Evolutionary conservation across 2,888 invertebrate species (phyloP), one percentile per base, ranked within the genome.

Genomic region (Drosophila antonietae): DNA sequence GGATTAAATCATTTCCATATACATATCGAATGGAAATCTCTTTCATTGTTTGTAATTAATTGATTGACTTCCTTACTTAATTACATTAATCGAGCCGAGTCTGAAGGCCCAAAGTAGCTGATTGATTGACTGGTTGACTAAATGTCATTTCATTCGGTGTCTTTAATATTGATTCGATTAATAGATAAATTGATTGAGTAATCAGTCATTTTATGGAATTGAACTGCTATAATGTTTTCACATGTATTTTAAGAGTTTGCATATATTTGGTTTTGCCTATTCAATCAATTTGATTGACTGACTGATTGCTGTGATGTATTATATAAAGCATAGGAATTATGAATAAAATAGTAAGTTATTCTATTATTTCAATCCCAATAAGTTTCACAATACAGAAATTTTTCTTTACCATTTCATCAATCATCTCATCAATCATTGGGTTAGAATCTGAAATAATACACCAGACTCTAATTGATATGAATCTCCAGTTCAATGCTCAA

Each of bases 51-150:
- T 33, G 18, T 14, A 20, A 47, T 37, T 37, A 35, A 57, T 57
- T 57, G 57, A 58, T 47, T n/a, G 18, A 47, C n/a, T 33, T 14
- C 5, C 1, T 41, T 12, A 18, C 14, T 39, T 41, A 8, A 4
- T 12, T 10, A 6, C 31, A 12, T n/a, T 51, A 6, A n/a, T 47
- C 47, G n/a, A 14, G 1, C 6, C 10, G 10, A 20, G 49, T 31
- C 28, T 6, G 5, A n/a, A n/a, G 0, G 10, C 7, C 7, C 15
- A 37, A 15, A 37, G 9, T 31, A n/a, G 10, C 12, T 33, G 7
- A 33, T 33, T 56, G 46, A 67, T 31, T 15, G 46, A 46, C 20
- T n/a, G 9, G 20, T 33, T 57, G 33, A 14, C 18, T 20, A 8
- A 31, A 9, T n/a, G 10, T 2, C 12, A 8, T 51, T 10, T 33